These are phyloP conservation scores for Adelphocoris suturalis DNA, from an alignment of 2,888 invertebrate species.

Conservation along the genomic window DNA sequence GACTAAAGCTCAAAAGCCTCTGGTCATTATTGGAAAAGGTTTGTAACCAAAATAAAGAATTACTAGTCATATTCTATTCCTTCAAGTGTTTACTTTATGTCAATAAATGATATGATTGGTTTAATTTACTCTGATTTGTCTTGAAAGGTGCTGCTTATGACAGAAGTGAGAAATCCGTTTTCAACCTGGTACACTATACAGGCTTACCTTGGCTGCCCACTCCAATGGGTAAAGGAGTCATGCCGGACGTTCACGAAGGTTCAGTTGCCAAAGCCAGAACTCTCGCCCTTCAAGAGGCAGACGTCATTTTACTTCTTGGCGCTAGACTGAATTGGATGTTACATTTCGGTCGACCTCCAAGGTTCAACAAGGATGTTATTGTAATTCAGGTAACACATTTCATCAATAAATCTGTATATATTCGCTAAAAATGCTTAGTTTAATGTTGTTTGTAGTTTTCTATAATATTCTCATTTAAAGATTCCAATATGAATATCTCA, in stretches of 20 bases:
- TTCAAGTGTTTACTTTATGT: neutral
- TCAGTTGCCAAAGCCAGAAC: conserved; percentile 94
- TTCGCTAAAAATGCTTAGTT: too few species aligned
- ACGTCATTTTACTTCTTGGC: conserved; percentile 92
- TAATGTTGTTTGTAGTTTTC: too few species aligned
- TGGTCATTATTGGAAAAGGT: conserved; percentile 94
- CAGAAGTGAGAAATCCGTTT: conserved; percentile 86
- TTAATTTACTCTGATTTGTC: neutral
- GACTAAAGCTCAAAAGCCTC: conserved; percentile 87
- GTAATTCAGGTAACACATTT: conserved; percentile 93
- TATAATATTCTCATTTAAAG: too few species aligned
- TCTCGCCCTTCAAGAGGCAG: conserved; percentile 90
- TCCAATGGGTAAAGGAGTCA: conserved; percentile 90
- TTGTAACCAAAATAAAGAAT: neutral
- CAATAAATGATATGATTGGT: neutral
- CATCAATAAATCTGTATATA: too few species aligned
- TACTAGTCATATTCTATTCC: neutral
- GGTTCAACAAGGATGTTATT: conserved; percentile 90
- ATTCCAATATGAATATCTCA: too few species aligned
- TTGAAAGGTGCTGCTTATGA: conserved; percentile 88
- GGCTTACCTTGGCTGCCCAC: conserved; percentile 94
- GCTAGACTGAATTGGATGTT: conserved; percentile 98
- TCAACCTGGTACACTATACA: conserved; percentile 85
- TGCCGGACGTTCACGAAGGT: conserved; percentile 78
- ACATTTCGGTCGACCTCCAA: conserved; percentile 94